Evolutionary conservation across 2,797 vertebrate species (phyloP), one percentile per base, ranked within the genome.

Genomic region (Pipistrellus kuhlii): DNA sequence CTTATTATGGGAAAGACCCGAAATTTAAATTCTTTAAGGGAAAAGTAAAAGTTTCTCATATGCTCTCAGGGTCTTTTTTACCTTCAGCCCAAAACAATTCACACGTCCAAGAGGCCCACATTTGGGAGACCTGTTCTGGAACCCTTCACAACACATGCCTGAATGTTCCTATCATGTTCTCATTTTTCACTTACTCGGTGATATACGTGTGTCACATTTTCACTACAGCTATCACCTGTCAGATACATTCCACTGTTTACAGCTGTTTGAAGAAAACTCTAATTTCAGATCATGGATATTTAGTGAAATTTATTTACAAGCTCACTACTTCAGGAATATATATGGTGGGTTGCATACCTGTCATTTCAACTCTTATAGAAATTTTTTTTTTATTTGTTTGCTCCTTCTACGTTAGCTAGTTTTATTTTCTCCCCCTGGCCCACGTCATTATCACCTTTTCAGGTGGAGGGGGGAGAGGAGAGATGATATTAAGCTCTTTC

Each of bases 401-500:
- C 3, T 83, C 32, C 14, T 11, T 66, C 32, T 23, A 38, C 25
- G 1, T 55, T 78, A 57, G 21, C 0, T 71, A 25, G 53, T 57
- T 93, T 90, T 87, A 1, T 77, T 82, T 93, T 62, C 12, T 72
- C 38, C 11, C 2, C 27, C 18, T 48, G 9, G 14, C 1, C 20
- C 13, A 32, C 27, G 6, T 7, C 55, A 48, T 85, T 81, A 38
- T 46, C 57, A 8, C 2, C 0, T 51, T 73, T 25, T 66, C 12
- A 1, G 2, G 21, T 8, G 23, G 0, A 2, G 21, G 55, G 55
- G 57, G 9, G 4, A 20, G 57, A 11, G 2, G 4, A 69, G 1
- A 68, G 14, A 13, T 25, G 69, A n/a, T 8, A 62, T 53, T 55
- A 55, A 87, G 3, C 0, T 14, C 7, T 80, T 82, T 88, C 14